Base-by-base conservation (phyloP, 2,888 invertebrate species). In the Lissonota sp. region DNA sequence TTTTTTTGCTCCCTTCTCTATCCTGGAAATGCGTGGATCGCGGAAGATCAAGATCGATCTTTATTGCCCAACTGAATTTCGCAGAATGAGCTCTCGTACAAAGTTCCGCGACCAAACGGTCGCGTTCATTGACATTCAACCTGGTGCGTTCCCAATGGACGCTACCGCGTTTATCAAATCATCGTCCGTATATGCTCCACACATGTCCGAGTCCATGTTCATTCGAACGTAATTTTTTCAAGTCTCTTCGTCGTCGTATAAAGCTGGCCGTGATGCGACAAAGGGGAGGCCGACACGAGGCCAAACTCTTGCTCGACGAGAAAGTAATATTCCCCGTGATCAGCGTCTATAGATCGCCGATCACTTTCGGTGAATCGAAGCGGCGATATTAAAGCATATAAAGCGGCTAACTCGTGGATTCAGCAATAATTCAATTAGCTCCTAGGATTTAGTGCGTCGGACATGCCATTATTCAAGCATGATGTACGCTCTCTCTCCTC, bases 381-480 rank as follows among this genome's bases (percentile, higher is more conserved):
- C 80, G 62, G 58, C 72, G 76, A 80, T 80, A 80, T 79, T 80
- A 62, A 53, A 46, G 69, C 75, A 79, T 79, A 82, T 75, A 26
- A 26, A 79, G 80, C 81, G 82, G 26, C 79, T 74, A 73, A 82
- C 71, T 82, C 81, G 83, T 81, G 80, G 76, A 83, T 90, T 91
- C 85, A 86, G 90, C 90, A 89, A 91, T 91, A 91, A 91, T 91
- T 91, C 91, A 91, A 91, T 91, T 91, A 91, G 86, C 87, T 82
- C 74, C 80, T 78, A 88, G 88, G 88, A 91, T 90, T 90, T 90
- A 89, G 88, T 89, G 85, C 84, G 86, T 83, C 86, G 87, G 88
- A 88, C 89, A 40, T 64, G 87, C 88, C 87, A 91, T 91, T 90
- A 91, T 88, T 91, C 88, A 90, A 87, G 86, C 83, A 86, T 88